Percentiles rank a stretch among this genome's conserved stretches.
Conservation (phyloP, 2,113 vertebrate species). For the Picathartes gymnocephalus region DNA sequence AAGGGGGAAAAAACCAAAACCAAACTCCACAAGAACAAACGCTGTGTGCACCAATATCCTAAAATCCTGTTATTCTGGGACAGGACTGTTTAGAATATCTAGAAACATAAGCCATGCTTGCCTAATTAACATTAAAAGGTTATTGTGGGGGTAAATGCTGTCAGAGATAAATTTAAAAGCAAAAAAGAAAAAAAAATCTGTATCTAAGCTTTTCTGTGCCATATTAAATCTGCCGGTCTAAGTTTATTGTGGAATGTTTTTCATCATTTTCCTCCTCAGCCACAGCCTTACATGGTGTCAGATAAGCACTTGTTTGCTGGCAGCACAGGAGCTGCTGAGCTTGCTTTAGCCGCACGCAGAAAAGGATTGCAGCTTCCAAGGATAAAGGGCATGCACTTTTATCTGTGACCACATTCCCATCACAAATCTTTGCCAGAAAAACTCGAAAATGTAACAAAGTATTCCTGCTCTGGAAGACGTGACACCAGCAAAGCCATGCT, state of each 20-base stretch:
- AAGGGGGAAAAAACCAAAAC: neutral
- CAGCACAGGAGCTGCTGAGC: neutral
- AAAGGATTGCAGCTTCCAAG: neutral
- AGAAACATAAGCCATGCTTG: neutral
- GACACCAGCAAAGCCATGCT: neutral
- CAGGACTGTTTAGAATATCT: neutral
- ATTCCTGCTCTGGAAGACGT: neutral
- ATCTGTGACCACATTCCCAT: neutral
- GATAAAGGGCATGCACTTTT: neutral
- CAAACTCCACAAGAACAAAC: neutral
- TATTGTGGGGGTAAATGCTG: neutral
- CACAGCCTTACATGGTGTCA: neutral
- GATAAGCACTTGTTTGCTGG: conserved; percentile 36
- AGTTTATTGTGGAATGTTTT: conserved; percentile 9
- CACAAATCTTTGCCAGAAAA: neutral
- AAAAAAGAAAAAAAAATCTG: neutral
- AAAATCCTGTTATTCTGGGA: neutral
- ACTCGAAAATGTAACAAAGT: neutral
- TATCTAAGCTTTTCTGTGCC: neutral
- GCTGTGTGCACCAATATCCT: neutral
- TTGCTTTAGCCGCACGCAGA: neutral
- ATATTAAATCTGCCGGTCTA: neutral
- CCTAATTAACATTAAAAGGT: neutral
- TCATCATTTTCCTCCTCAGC: neutral
- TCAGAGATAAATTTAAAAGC: neutral